These are phyloP conservation scores for Criorhina ranunculi DNA, from an alignment of 2,888 invertebrate species.

Conservation along the genomic window DNA sequence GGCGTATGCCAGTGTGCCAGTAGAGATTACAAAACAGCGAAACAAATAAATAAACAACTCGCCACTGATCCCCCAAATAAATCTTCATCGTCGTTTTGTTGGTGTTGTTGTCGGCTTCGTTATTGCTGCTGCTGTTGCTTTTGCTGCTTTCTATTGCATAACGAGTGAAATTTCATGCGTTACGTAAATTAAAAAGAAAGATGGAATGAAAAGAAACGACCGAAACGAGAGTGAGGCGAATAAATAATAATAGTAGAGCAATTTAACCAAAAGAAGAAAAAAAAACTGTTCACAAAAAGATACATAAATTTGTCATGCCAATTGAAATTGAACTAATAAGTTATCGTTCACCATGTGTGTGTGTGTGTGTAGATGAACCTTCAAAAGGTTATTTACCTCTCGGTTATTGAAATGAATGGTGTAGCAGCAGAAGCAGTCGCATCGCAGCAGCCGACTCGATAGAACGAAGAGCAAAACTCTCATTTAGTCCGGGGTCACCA, in stretches of 20 bases:
- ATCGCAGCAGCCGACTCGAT: constrained; percentile 26
- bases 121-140: constrained; percentile 18
- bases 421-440: constrained; percentile 17
- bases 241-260: constrained; percentile 54
- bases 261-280: constrained; percentile 11
- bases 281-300: not conserved
- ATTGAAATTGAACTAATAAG: constrained; percentile 24
- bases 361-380: constrained; percentile 80
- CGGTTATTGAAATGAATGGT: constrained; percentile 57
- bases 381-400: constrained; percentile 84
- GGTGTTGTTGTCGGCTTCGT: constrained; percentile 14
- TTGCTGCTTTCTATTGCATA: constrained; percentile 72
- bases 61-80: constrained; percentile 58
- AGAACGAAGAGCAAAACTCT: constrained; percentile 64
- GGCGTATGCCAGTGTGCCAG: constrained; percentile 22
- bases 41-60: constrained; percentile 62
- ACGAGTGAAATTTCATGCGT: constrained; percentile 75
- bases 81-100: constrained; percentile 35
- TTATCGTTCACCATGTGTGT: constrained; percentile 2
- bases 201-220: constrained; percentile 31
- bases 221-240: constrained; percentile 61
- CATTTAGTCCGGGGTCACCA: constrained; percentile 74
- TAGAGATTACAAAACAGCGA: constrained; percentile 60
- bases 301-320: constrained; percentile 53
- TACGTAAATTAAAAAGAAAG: constrained; percentile 67